These are phyloP conservation scores for Drosophila nr. fundita DNA, from an alignment of 2,888 invertebrate species.

Conservation along the genomic window DNA sequence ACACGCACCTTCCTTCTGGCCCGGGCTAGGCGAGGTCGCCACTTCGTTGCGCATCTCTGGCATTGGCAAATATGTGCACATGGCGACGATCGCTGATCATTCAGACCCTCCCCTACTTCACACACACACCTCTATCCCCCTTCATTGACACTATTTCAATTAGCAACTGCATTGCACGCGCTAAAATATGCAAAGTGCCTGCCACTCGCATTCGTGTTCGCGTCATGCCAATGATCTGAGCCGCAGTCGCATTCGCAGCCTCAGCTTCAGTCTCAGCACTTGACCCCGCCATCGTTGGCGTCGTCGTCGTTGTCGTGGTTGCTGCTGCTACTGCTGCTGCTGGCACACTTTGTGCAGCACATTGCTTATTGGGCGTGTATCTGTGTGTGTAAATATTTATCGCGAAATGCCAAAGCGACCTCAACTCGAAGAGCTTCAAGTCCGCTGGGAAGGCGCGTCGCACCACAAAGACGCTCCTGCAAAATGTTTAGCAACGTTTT, in stretches of 20 bases:
- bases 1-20: constrained; percentile 65
- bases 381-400: constrained; percentile 71
- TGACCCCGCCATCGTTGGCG: constrained; percentile 65
- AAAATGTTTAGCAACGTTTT: constrained; percentile 52
- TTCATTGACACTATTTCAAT: constrained; percentile 80
- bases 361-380: constrained; percentile 76
- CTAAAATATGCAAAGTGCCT: constrained; percentile 78
- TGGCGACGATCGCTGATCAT: constrained; percentile 54
- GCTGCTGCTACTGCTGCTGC: constrained; percentile 34
- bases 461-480: constrained; percentile 59
- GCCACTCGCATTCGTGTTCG: constrained; percentile 55
- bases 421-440: constrained; percentile 35
- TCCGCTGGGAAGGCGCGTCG: constrained; percentile 17
- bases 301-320: constrained; percentile 16
- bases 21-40: constrained; percentile 75
- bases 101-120: neutral
- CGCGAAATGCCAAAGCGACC: constrained; percentile 66
- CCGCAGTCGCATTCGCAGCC: constrained; percentile 16
- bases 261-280: constrained; percentile 50
- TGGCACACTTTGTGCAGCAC: constrained; percentile 73
- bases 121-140: neutral
- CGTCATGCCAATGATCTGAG: constrained; percentile 61
- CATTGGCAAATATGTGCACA: constrained; percentile 75
- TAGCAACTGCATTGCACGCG: constrained; percentile 79
- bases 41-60: constrained; percentile 78